These are phyloP conservation scores for Laothoe populi DNA, from an alignment of 2,888 invertebrate species.

Conservation along the genomic window DNA sequence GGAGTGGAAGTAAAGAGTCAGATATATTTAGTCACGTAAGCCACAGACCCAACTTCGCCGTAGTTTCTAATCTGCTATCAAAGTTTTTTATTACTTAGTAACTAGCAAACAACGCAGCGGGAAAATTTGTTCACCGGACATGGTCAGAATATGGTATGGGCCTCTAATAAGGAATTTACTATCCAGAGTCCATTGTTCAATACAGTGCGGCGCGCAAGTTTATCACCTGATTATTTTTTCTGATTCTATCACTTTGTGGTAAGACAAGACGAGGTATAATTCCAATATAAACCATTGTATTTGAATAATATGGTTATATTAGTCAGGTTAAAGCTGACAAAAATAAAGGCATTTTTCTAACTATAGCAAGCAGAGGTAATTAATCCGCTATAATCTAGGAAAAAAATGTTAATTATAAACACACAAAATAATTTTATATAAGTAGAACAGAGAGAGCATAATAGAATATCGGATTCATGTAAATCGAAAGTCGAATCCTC, in stretches of 20 bases:
- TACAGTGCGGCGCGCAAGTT: not conserved
- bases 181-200: not conserved
- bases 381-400: too few species aligned
- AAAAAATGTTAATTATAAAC: too few species aligned
- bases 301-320: too few species aligned
- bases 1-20: slow-evolving; percentile 42
- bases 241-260: not conserved
- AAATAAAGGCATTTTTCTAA: too few species aligned
- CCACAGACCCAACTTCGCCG: slow-evolving; percentile 60
- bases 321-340: too few species aligned
- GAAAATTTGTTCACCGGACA: slow-evolving; percentile 54
- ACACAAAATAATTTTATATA: too few species aligned
- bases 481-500: too few species aligned
- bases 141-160: slow-evolving; percentile 38
- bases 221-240: not conserved
- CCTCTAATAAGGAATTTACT: not conserved
- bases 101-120: slow-evolving; percentile 67
- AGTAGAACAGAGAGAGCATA: too few species aligned
- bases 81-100: slow-evolving; percentile 77
- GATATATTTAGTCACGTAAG: slow-evolving; percentile 74
- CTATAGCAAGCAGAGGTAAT: too few species aligned
- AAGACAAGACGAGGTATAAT: not conserved
- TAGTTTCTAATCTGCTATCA: slow-evolving; percentile 76
- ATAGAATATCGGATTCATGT: too few species aligned
- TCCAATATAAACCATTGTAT: too few species aligned